Evolutionary conservation across 1,140 invertebrate species (phyloP).

Genomic region (Drosophila tsacasi): DNA sequence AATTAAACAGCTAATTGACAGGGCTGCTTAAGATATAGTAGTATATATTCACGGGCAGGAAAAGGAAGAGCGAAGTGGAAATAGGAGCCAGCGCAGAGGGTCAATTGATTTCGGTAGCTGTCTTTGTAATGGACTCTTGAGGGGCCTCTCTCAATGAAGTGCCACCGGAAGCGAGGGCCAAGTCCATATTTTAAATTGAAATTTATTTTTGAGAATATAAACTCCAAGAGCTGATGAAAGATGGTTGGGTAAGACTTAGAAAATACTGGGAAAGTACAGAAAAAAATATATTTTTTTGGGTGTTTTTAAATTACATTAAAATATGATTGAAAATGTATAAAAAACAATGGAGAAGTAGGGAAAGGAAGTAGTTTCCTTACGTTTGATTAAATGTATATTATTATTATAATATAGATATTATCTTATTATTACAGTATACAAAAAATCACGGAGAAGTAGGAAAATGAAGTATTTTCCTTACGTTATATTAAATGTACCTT

Average conservation of each 20-base stretch:
- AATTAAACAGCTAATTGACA: slow-evolving; percentile 72
- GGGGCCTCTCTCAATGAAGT: slow-evolving; percentile 5
- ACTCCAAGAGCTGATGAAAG: background rate
- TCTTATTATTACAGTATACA: background rate
- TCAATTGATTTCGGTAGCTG: slow-evolving; percentile 35
- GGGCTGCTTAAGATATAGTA: slow-evolving; percentile 22
- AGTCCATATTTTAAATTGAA: slow-evolving; percentile 16
- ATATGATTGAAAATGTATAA: background rate
- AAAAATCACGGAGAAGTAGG: too few species aligned
- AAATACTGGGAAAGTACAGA: background rate
- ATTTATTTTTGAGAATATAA: slow-evolving; percentile 2
- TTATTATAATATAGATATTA: too few species aligned
- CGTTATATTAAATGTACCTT: background rate
- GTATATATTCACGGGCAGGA: slow-evolving; percentile 6
- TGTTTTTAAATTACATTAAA: background rate
- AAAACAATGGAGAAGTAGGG: background rate
- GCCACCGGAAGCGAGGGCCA: slow-evolving; percentile 22
- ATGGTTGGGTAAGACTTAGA: background rate
- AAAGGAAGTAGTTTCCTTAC: background rate
- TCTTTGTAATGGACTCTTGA: background rate
- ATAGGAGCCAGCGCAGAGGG: background rate
- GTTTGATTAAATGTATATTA: background rate
- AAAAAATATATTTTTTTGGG: background rate
- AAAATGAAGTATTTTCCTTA: too few species aligned
- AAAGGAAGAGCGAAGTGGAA: background rate